Conservation (phyloP, 2,888 invertebrate genomes). For the Athetis lepigone region DNA sequence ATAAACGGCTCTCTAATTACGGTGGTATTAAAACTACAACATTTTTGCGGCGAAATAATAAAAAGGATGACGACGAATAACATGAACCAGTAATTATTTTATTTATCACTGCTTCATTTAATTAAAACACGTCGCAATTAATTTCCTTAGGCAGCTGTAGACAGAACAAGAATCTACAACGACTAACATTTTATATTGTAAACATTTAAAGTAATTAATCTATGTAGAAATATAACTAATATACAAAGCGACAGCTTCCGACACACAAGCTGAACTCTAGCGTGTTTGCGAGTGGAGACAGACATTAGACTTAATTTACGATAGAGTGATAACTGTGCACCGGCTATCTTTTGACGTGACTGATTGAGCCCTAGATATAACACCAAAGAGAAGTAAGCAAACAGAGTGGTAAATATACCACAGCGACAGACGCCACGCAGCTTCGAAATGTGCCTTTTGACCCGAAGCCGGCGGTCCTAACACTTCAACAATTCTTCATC, state of each 20-base stretch:
- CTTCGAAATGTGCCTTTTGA: slow-evolving; percentile 37
- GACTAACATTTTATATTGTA: slow-evolving; percentile 25
- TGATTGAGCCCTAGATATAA: slow-evolving; percentile 70
- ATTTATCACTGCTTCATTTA: slow-evolving; percentile 10
- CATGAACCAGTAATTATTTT: slow-evolving; percentile 26
- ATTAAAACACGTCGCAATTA: slow-evolving; percentile 8
- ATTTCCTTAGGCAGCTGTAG: not conserved
- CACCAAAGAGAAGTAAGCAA: slow-evolving; percentile 45
- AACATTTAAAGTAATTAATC: slow-evolving; percentile 43
- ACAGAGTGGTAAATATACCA: slow-evolving; percentile 39
- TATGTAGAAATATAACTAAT: slow-evolving; percentile 29
- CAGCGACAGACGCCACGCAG: slow-evolving; percentile 40
- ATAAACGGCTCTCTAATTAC: slow-evolving; percentile 55
- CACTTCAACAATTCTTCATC: slow-evolving; percentile 39
- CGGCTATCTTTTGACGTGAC: slow-evolving; percentile 67
- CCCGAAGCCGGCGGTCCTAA: slow-evolving; percentile 42
- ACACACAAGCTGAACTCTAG: slow-evolving; percentile 41
- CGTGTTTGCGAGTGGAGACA: slow-evolving; percentile 65
- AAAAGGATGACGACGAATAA: slow-evolving; percentile 15
- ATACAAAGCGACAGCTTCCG: slow-evolving; percentile 53
- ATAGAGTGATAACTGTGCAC: slow-evolving; percentile 75
- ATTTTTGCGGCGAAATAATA: slow-evolving; percentile 17
- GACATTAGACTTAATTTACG: slow-evolving; percentile 85
- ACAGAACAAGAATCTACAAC: slow-evolving; percentile 22
- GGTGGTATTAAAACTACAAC: slow-evolving; percentile 35